Base-by-base conservation (phyloP, 2,888 invertebrate genomes). In the Cyrtodaria siliqua region DNA sequence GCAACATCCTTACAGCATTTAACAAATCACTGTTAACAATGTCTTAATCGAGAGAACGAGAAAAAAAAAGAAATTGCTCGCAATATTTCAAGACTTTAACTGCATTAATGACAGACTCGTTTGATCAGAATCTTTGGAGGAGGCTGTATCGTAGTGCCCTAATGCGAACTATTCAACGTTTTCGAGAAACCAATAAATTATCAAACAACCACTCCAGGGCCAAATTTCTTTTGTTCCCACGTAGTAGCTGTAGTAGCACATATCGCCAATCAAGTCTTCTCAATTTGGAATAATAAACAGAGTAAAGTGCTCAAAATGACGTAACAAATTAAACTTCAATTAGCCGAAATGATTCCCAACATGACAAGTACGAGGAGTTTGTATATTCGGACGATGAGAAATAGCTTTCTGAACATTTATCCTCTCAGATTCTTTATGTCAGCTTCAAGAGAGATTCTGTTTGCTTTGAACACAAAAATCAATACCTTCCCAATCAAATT, bases 401-500 rank as follows among this genome's bases (percentile, higher is more conserved):
- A 67, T 59, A 57, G 57, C 49, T 67, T 57, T 67, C 56, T 67
- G 57, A 67, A 67, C 57, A 40, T 56, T 47, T 67, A 57, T 67
- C 59, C 59, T 33, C 23, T 59, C 49, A 67, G 57, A 60, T 68
- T 56, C 68, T 60, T 59, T 53, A 60, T 52, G 53, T 24, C 42
- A 50, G 55, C 27, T 60, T 60, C 42, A 26, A 53, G 68, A 60
- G 60, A 24, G 60, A 42, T 60, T 52, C 68, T 68, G 26, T 52
- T 29, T 55, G 38, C 66, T 66, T 52, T 52, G 50, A 57, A 59
- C 20, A 68, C 57, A 76, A 74, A 68, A 79, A 79, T 79, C 79
- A 66, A 79, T 79, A 79, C 26, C 56, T 53, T 44, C 49, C 62
- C 79, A 79, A 79, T 75, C 75, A 79, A 75, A 79, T 79, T 75